These are phyloP conservation scores for Prunella strophiata DNA, from an alignment of 2,797 vertebrate species.

Conservation along the genomic window DNA sequence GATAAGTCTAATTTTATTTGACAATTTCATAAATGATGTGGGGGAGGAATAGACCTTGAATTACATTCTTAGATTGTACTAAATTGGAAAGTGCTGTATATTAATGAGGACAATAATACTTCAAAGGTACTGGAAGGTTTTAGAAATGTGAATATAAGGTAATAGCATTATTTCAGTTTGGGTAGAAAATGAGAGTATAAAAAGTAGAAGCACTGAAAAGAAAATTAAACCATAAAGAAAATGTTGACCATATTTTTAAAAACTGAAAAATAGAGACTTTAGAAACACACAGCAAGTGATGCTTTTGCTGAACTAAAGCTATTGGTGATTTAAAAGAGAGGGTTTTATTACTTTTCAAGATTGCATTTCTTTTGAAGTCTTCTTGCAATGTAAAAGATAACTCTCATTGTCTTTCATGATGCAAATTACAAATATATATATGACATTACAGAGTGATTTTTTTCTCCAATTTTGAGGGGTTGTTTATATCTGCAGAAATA, in stretches of 20 bases:
- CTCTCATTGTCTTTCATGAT: neutral
- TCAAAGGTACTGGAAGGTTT: constrained; percentile 39
- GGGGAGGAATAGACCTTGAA: constrained; percentile 37
- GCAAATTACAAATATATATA: neutral
- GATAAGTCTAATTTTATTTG: constrained; percentile 66
- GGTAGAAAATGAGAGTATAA: neutral
- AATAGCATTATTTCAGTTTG: constrained; percentile 41
- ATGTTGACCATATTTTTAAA: neutral
- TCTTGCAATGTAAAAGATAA: neutral
- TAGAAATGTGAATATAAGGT: constrained; percentile 19
- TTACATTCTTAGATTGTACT: constrained; percentile 31
- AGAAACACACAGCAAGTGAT: neutral
- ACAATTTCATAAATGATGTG: constrained; percentile 55
- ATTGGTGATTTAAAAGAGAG: neutral
- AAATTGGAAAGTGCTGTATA: constrained; percentile 37
- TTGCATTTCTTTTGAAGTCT: neutral
- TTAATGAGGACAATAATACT: constrained; percentile 57
- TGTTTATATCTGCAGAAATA: neutral
- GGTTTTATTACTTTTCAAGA: neutral
- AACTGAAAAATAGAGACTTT: neutral
- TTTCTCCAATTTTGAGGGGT: neutral
- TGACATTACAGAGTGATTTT: neutral
- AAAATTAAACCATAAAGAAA: constrained; percentile 38
- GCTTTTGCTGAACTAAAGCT: neutral
- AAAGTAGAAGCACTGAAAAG: constrained; percentile 22